phyloP scores from a whole-genome alignment of 2,888 invertebrate genomes.

The Galerucella calmariensis region DNA sequence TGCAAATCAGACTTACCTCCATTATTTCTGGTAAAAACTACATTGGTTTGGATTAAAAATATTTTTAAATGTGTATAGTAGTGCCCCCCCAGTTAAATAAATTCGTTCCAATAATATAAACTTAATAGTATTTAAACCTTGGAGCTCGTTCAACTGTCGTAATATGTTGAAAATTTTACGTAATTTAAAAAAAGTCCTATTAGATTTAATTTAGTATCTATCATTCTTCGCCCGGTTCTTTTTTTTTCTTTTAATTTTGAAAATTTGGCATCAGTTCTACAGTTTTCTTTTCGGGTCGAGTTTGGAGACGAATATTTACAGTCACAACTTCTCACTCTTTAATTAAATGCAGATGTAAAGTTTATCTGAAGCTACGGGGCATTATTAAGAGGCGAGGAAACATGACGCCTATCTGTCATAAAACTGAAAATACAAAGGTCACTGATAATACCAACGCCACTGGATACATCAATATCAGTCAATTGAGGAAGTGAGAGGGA shows the following conservation, averaged over 20 bases:
- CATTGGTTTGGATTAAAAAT: not conserved
- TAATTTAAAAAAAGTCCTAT: not conserved
- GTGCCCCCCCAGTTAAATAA: not conserved
- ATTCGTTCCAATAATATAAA: conserved; percentile 7
- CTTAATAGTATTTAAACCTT: conserved; percentile 3
- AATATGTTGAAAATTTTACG: not conserved
- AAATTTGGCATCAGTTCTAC: not conserved
- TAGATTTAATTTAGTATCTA: not conserved
- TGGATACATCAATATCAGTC: too few species aligned
- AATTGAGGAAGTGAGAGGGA: too few species aligned
- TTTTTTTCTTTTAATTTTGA: not conserved
- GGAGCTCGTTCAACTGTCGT: not conserved
- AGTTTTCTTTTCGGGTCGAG: not conserved
- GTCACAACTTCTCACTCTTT: too few species aligned
- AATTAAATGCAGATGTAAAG: too few species aligned
- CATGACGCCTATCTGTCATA: too few species aligned
- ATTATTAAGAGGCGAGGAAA: too few species aligned
- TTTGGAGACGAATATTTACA: too few species aligned
- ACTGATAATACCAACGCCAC: too few species aligned
- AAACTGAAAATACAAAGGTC: too few species aligned
- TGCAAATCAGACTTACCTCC: too few species aligned
- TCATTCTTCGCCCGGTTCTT: not conserved
- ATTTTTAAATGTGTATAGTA: conserved; percentile 6
- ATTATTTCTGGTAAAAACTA: too few species aligned
- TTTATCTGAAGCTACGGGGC: too few species aligned